Conservation (phyloP, 2,113 vertebrate species). For the Setophaga petechia region DNA sequence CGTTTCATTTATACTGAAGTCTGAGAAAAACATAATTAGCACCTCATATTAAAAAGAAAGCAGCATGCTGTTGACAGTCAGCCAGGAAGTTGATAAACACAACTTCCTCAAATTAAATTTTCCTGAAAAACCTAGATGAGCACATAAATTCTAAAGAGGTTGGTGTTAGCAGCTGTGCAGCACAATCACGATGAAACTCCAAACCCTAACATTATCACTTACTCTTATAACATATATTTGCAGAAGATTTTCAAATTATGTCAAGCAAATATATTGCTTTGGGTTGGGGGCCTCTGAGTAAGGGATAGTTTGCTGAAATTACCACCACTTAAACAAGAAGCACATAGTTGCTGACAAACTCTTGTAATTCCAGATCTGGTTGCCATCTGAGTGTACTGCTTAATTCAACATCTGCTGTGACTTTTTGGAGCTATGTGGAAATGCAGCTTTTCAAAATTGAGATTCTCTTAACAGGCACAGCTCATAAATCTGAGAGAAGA, state of each 20-base stretch:
- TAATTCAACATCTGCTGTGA: neutral
- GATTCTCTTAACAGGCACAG: neutral
- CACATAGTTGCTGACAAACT: neutral
- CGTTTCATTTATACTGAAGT: constrained; percentile 49
- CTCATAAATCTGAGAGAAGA: neutral
- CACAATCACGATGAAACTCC: neutral
- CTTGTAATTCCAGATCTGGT: neutral
- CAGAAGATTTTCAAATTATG: constrained; percentile 2
- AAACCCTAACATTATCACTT: constrained; percentile 7
- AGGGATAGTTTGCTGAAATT: neutral
- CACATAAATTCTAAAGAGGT: constrained; percentile 26
- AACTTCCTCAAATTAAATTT: constrained; percentile 61
- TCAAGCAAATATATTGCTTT: neutral
- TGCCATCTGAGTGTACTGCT: neutral
- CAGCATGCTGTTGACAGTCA: constrained; percentile 11
- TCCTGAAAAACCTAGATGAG: constrained; percentile 16
- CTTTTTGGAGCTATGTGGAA: neutral
- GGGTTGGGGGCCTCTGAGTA: neutral
- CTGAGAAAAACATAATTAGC: constrained; percentile 61
- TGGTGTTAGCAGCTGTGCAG: constrained; percentile 34
- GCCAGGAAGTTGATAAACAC: constrained; percentile 61
- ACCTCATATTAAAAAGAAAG: constrained; percentile 45
- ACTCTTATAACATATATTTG: constrained; percentile 2
- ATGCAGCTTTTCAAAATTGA: neutral
- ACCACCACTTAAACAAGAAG: neutral